phyloP scores from a whole-genome alignment of 2,888 invertebrate species.

The Tiphia femorata region DNA sequence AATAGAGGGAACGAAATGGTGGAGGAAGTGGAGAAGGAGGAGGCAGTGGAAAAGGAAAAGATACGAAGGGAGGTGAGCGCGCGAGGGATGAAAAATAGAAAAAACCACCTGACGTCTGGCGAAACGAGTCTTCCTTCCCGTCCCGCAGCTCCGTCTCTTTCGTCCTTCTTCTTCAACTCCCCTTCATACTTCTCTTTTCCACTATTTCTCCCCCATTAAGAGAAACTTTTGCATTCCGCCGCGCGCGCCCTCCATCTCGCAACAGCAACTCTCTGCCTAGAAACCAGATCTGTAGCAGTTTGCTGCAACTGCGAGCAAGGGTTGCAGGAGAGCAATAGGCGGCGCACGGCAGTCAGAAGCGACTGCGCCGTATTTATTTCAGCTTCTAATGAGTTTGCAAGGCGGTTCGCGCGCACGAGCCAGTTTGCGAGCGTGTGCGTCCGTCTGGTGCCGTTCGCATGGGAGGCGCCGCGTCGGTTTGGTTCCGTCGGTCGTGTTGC shows the following conservation, averaged over 20 bases:
- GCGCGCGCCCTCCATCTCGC: too few relatives aligned
- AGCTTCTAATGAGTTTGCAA: slow-evolving; percentile 53
- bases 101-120: slow-evolving; percentile 31
- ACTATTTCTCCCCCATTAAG: slow-evolving; percentile 44
- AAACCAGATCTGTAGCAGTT: slow-evolving; percentile 31
- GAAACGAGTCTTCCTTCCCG: slow-evolving; percentile 15
- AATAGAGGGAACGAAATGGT: background rate
- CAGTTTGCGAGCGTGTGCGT: slow-evolving; percentile 26
- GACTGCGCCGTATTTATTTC: slow-evolving; percentile 53
- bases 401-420: slow-evolving; percentile 29
- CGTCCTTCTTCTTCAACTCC: slow-evolving; percentile 6
- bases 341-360: slow-evolving; percentile 25
- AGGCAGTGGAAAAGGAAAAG: background rate
- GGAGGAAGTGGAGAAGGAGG: background rate
- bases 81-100: slow-evolving; percentile 30
- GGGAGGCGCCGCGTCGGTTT: background rate
- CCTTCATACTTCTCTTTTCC: slow-evolving; percentile 7
- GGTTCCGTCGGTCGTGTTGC: slow-evolving; percentile 5
- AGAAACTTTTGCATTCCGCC: slow-evolving; percentile 49
- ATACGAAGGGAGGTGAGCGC: slow-evolving; percentile 16
- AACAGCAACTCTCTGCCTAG: too few relatives aligned
- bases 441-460: too few relatives aligned
- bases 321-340: too few relatives aligned
- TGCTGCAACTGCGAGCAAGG: slow-evolving; percentile 22
- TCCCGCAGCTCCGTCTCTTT: slow-evolving; percentile 13